Evolutionary conservation across 2,888 invertebrate species (phyloP).

Genomic region (Oxytorus armatus): DNA sequence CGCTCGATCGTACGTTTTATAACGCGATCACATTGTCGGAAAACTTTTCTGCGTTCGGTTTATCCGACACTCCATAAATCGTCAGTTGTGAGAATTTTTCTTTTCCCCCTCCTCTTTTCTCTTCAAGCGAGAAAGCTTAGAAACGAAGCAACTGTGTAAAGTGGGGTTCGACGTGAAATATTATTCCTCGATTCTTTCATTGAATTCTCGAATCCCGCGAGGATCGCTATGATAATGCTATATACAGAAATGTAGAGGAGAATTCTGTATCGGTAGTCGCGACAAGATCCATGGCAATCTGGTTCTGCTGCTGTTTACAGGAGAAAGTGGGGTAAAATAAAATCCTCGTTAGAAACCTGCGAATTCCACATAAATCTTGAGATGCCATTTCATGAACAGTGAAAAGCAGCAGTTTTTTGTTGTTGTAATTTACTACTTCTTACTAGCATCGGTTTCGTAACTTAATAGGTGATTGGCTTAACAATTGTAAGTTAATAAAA

Average conservation of each 20-base stretch:
- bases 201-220: slow-evolving; percentile 12
- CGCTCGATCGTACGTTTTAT: slow-evolving; percentile 1
- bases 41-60: slow-evolving; percentile 21
- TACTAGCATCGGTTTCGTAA: no score
- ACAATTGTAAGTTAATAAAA: no score
- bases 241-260: not conserved
- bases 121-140: slow-evolving; percentile 20
- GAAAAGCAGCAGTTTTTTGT: no score
- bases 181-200: slow-evolving; percentile 34
- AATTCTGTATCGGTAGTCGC: slow-evolving; percentile 1
- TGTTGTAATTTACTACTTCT: no score
- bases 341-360: not conserved
- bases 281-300: slow-evolving; percentile 13
- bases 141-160: slow-evolving; percentile 32
- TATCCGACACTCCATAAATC: slow-evolving; percentile 53
- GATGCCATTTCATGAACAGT: no score
- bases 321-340: not conserved
- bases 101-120: slow-evolving; percentile 6
- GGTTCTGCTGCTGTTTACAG: not conserved
- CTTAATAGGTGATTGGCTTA: no score
- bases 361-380: not conserved
- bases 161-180: slow-evolving; percentile 22
- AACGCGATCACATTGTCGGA: slow-evolving; percentile 40
- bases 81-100: slow-evolving; percentile 1
- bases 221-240: not conserved